phyloP scores from a whole-genome alignment of 2,888 invertebrate genomes.

The Campaea margaritaria region DNA sequence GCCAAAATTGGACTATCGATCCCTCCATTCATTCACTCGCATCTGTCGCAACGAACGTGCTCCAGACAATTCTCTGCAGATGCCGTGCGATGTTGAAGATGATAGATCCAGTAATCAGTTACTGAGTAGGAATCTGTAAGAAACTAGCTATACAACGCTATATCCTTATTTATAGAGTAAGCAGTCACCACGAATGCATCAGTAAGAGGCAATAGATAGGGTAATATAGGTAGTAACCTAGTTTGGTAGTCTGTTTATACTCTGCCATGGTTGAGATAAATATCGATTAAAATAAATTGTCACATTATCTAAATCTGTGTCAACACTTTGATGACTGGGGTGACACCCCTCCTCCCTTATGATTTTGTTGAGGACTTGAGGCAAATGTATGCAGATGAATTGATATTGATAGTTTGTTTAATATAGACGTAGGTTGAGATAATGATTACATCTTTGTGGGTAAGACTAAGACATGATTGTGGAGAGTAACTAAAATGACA shows the following conservation, averaged over 20 bases:
- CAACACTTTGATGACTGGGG: neutral
- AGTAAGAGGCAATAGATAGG: too few species aligned
- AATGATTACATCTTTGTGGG: neutral
- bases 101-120: neutral
- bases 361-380: too few species aligned
- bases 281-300: neutral
- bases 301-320: neutral
- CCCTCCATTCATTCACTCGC: constrained; percentile 8
- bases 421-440: neutral
- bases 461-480: too few species aligned
- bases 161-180: too few species aligned
- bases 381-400: constrained; percentile 1
- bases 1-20: constrained; percentile 28
- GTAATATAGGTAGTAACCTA: too few species aligned
- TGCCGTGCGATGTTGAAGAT: neutral
- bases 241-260: too few species aligned
- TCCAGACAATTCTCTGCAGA: neutral
- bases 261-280: too few species aligned
- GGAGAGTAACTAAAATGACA: too few species aligned
- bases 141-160: too few species aligned
- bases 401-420: neutral
- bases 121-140: too few species aligned
- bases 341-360: neutral
- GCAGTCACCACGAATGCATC: too few species aligned
- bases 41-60: constrained; percentile 11